phyloP scores from a whole-genome alignment of 92 coral and sea anemone species.

The Desmophyllum pertusum region DNA sequence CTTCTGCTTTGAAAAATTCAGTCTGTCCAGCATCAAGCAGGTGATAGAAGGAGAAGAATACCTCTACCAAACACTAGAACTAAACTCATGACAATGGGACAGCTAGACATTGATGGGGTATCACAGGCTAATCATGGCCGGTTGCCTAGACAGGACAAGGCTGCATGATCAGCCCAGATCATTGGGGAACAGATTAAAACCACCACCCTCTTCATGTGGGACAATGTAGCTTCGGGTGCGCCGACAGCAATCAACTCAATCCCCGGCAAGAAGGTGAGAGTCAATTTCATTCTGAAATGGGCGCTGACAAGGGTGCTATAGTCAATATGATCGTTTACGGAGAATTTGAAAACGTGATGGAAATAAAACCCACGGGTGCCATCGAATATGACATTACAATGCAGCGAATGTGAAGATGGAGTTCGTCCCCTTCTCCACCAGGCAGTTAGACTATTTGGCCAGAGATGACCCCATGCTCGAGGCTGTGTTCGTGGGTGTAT shows the following conservation, averaged over 20 bases:
- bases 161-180: constrained; percentile 10
- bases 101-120: constrained; percentile 7
- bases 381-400: constrained; percentile 14
- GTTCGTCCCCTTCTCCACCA: background rate
- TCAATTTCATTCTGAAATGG: no score
- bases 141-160: no score
- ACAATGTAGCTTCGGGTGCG: constrained; percentile 14
- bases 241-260: background rate
- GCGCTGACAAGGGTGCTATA: background rate
- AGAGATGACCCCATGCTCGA: no score
- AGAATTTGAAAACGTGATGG: constrained; percentile 23
- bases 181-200: constrained; percentile 4
- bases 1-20: background rate
- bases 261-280: no score
- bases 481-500: background rate
- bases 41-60: constrained; percentile 25
- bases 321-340: constrained; percentile 14
- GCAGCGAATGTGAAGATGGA: background rate
- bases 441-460: no score
- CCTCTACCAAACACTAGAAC: constrained; percentile 3
- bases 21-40: background rate
- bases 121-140: no score
- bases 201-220: constrained; percentile 23
- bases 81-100: constrained; percentile 12
- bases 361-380: background rate